A percentile compares a stretch with the other conserved stretches of the same genome.
phyloP scores from a whole-genome alignment of 2,113 vertebrate species.

The Henicopernis longicauda region DNA sequence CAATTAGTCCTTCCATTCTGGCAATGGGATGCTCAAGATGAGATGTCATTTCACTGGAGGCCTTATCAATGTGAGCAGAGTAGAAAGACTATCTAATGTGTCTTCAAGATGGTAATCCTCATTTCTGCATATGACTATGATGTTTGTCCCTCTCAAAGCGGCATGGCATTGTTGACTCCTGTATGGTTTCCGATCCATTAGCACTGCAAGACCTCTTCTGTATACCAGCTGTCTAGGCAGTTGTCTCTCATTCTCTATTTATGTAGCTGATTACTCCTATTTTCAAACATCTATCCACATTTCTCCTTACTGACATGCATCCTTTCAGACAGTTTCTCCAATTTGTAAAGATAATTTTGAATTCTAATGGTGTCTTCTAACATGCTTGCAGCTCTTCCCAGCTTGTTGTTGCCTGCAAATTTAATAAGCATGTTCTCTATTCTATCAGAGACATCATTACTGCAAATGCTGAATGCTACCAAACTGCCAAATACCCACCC shows the following conservation, averaged over 20 bases:
- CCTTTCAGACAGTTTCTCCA: slow-evolving; percentile 42
- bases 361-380: slow-evolving; percentile 63
- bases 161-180: not conserved
- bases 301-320: slow-evolving; percentile 55
- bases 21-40: not conserved
- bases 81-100: not conserved
- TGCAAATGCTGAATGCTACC: slow-evolving; percentile 59
- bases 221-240: slow-evolving; percentile 30
- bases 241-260: slow-evolving; percentile 57
- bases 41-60: not conserved
- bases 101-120: not conserved
- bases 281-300: slow-evolving; percentile 60
- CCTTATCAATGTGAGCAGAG: not conserved
- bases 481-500: slow-evolving; percentile 64
- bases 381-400: slow-evolving; percentile 56
- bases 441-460: slow-evolving; percentile 65
- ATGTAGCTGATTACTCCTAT: slow-evolving; percentile 57
- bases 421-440: slow-evolving; percentile 65
- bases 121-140: not conserved
- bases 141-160: not conserved
- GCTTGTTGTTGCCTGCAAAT: slow-evolving; percentile 60
- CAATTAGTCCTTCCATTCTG: not conserved
- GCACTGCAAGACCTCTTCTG: slow-evolving; percentile 13
- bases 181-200: slow-evolving; percentile 5
- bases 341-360: slow-evolving; percentile 54